Conservation (phyloP, 2,888 invertebrate genomes). For the Tethea ocularis region DNA sequence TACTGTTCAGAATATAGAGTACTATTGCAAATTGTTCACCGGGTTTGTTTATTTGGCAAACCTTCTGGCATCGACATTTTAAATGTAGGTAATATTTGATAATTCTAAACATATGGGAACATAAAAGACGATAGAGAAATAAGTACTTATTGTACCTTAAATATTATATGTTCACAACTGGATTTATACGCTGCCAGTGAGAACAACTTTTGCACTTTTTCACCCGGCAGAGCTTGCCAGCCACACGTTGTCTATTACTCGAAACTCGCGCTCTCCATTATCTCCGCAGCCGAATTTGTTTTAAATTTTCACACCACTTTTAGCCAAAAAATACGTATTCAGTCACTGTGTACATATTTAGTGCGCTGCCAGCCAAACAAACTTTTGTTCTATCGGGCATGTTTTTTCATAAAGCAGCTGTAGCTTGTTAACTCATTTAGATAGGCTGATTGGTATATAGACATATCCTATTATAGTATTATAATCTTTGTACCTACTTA, state of each 20-base stretch:
- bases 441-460: neutral
- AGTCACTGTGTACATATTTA: slow-evolving; percentile 52
- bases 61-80: too few relatives aligned
- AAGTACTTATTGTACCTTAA: neutral
- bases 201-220: slow-evolving; percentile 79
- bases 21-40: too few relatives aligned
- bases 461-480: neutral
- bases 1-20: too few relatives aligned
- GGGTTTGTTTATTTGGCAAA: too few relatives aligned
- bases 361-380: slow-evolving; percentile 36
- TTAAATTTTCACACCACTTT: slow-evolving; percentile 67
- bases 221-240: slow-evolving; percentile 72
- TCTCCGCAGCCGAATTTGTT: slow-evolving; percentile 74
- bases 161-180: slow-evolving; percentile 36
- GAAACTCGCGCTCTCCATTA: slow-evolving; percentile 78
- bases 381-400: slow-evolving; percentile 44
- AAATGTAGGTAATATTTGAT: too few relatives aligned
- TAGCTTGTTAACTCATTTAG: slow-evolving; percentile 15
- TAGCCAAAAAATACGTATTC: slow-evolving; percentile 53
- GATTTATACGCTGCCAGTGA: slow-evolving; percentile 48
- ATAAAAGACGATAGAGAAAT: neutral
- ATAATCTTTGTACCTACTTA: neutral
- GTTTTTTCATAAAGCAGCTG: slow-evolving; percentile 45
- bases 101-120: neutral
- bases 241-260: slow-evolving; percentile 76